A percentile compares a stretch with the other conserved stretches of the same genome.
These are phyloP conservation scores for Halcyon senegalensis DNA, from an alignment of 2,113 vertebrate species.

Conservation along the genomic window DNA sequence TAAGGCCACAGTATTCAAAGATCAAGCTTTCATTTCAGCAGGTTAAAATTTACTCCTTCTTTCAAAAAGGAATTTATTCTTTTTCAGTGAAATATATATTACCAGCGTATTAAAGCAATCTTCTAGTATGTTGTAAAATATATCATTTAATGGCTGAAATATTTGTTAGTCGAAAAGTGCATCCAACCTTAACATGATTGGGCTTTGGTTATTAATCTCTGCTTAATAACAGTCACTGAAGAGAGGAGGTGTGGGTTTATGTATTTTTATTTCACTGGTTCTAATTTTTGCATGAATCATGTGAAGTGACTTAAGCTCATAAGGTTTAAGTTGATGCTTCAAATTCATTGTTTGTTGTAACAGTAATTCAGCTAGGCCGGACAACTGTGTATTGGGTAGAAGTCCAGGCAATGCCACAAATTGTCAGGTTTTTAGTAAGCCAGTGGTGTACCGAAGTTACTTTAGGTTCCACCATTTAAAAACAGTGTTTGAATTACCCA, in stretches of 20 bases:
- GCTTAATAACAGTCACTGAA: constrained; percentile 40
- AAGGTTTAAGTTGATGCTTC: background rate
- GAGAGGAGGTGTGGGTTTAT: background rate
- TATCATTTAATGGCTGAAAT: constrained; percentile 59
- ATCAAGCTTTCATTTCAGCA: background rate
- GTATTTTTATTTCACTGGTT: constrained; percentile 18
- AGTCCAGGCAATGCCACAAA: background rate
- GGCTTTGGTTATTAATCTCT: constrained; percentile 56
- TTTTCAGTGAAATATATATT: constrained; percentile 51
- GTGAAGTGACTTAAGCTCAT: background rate
- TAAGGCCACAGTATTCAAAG: background rate
- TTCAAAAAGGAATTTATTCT: constrained; percentile 6
- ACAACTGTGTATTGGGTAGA: background rate
- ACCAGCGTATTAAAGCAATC: constrained; percentile 37
- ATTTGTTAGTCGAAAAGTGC: constrained; percentile 57
- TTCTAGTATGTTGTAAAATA: constrained; percentile 45
- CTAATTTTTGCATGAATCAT: constrained; percentile 23
- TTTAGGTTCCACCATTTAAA: background rate
- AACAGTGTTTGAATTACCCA: background rate
- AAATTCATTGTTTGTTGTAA: constrained; percentile 2
- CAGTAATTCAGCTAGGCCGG: background rate
- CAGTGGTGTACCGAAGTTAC: background rate
- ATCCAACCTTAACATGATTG: background rate
- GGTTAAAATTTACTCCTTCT: constrained; percentile 9
- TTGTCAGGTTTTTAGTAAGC: background rate